Base-by-base conservation (phyloP, 2,797 vertebrate species). In the Melanotaenia maccullochi region DNA sequence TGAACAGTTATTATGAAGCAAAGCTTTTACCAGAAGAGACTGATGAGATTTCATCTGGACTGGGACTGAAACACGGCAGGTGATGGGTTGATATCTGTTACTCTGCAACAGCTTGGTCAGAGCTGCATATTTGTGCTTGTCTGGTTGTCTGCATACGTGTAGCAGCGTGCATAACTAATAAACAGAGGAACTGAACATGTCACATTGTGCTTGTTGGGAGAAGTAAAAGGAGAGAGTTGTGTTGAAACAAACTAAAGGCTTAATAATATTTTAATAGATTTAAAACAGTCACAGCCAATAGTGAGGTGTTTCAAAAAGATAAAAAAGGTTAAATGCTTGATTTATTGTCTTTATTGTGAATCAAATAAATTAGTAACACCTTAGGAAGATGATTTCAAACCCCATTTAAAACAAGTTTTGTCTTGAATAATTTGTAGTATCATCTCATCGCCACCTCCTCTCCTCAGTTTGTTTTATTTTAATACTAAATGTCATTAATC, bases 11-110 rank as follows among this genome's bases (percentile, higher is more conserved):
- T 66, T 56, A 42, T 59, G 64, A 72, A 47, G 44, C 18, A 20
- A 47, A 47, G 16, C 20, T 44, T 44, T 20, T 20, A 18, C 6
- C 14, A 44, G 40, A 16, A 16, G 14, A 38, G 36, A 38, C 36
- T 13, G 32, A 65, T 66, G 64, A 68, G 24, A 73, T 79, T 77
- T 71, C 56, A 28, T 64, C 59, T 61, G 49, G 59, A 71, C 33
- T 1, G 5, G 52, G 70, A 67, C 59, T 28, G 33, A 68, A 42
- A 63, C 57, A 47, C 36, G 73, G 60, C 71, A 68, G 55, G n/a
- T 63, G 78, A 83, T 56, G n/a, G 64, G 76, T 65, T 3, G 2
- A 3, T 68, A 51, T 79, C 63, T 74, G 13, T 38, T 22, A 28
- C 35, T 32, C 33, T 71, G 58, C 58, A 57, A 75, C 71, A 58